A percentile compares a stretch with the other conserved stretches of the same genome.
Evolutionary conservation across 23 tunicate genomes (phyloP).

Genomic region (Clavelina lepadiformis): DNA sequence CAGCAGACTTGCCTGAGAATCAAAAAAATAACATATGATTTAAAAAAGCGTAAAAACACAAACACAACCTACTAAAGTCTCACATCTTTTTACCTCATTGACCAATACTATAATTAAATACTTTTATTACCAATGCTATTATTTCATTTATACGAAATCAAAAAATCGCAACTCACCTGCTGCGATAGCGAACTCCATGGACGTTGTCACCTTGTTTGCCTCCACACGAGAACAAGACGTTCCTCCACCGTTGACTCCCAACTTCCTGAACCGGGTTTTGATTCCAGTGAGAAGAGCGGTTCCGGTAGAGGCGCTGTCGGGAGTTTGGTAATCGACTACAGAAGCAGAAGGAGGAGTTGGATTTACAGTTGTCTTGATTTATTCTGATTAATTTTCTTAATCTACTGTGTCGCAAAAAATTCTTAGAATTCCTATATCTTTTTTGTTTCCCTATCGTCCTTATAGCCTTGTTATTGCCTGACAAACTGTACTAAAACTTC

Average conservation of each 20-base stretch:
- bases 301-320: constrained; percentile 91
- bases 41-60: no score
- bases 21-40: no score
- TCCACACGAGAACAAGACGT: neutral
- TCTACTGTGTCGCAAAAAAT: no score
- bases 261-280: constrained; percentile 44
- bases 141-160: neutral
- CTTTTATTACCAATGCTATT: neutral
- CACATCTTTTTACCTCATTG: neutral
- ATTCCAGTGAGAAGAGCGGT: constrained; percentile 83
- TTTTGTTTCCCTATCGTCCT: no score
- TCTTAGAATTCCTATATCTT: no score
- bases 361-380: no score
- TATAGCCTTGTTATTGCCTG: no score
- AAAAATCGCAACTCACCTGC: neutral
- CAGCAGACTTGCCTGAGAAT: constrained; percentile 34
- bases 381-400: no score
- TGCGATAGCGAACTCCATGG: neutral
- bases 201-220: neutral
- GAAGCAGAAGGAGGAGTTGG: no score
- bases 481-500: no score
- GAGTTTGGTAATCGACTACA: constrained; percentile 72
- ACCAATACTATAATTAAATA: neutral
- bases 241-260: constrained; percentile 37
- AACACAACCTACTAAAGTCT: no score